Evolutionary conservation across 2,888 invertebrate genomes (phyloP).

Genomic region (Volucella bombylans): DNA sequence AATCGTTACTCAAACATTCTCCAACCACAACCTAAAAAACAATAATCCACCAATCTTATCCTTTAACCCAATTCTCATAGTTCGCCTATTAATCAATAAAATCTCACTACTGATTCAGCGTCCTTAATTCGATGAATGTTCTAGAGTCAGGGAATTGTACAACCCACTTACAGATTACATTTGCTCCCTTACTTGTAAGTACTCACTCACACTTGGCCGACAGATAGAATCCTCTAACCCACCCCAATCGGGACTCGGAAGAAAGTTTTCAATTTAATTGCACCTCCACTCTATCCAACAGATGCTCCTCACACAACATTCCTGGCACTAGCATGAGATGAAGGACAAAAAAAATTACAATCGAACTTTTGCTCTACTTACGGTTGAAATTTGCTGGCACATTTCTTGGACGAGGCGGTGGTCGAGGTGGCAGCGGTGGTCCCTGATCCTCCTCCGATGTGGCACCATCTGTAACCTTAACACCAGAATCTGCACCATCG

Average conservation of each 20-base stretch:
- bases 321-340: neutral
- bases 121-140: conserved; percentile 46
- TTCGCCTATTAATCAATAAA: conserved; percentile 58
- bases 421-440: conserved; percentile 82
- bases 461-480: conserved; percentile 77
- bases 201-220: neutral
- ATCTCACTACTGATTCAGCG: conserved; percentile 20
- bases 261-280: conserved; percentile 68
- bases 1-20: too few relatives aligned
- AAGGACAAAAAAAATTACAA: neutral
- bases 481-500: conserved; percentile 78
- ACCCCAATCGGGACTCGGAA: conserved; percentile 14
- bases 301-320: conserved; percentile 33
- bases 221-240: conserved; percentile 28
- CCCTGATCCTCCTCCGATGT: conserved; percentile 80
- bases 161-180: conserved; percentile 10
- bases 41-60: neutral
- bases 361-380: conserved; percentile 68
- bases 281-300: conserved; percentile 37
- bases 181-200: conserved; percentile 2
- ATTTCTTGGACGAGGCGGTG: conserved; percentile 78
- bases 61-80: conserved; percentile 9
- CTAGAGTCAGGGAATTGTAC: conserved; percentile 13
- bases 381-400: conserved; percentile 74
- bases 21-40: too few relatives aligned